Evolutionary conservation across 2,797 vertebrate species (phyloP).

Genomic region (Masticophis lateralis): DNA sequence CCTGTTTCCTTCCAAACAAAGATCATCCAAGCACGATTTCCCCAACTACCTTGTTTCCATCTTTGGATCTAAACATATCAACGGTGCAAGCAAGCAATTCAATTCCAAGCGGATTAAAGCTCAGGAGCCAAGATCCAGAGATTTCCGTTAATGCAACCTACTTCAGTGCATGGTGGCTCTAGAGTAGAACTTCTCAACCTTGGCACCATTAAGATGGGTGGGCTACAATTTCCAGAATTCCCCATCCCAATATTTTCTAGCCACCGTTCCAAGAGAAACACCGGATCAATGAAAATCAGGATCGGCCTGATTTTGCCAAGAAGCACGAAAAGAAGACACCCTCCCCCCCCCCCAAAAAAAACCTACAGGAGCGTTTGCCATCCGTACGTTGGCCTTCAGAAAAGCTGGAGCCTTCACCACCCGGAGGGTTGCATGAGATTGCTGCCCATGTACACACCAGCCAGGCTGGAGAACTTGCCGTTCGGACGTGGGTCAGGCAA

Average conservation of each 20-base stretch:
- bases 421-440: not conserved
- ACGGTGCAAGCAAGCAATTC: not conserved
- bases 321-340: slow-evolving; percentile 32
- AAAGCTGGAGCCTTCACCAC: not conserved
- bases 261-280: not conserved
- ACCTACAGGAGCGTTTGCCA: slow-evolving; percentile 44
- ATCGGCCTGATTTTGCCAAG: not conserved
- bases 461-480: not conserved
- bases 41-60: not conserved
- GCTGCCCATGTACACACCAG: not conserved
- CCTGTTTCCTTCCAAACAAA: not conserved
- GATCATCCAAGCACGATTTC: not conserved
- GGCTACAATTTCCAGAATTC: not conserved
- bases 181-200: not conserved
- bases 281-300: not conserved
- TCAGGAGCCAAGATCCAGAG: not conserved
- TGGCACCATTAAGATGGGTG: not conserved
- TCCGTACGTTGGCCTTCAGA: not conserved
- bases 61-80: not conserved
- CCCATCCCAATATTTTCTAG: not conserved
- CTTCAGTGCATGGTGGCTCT: not conserved
- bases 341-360: not conserved
- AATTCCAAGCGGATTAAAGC: not conserved
- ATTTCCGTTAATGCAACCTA: not conserved
- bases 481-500: not conserved